Evolutionary conservation across 2,888 invertebrate genomes (phyloP).

Genomic region (Mamestra brassicae): DNA sequence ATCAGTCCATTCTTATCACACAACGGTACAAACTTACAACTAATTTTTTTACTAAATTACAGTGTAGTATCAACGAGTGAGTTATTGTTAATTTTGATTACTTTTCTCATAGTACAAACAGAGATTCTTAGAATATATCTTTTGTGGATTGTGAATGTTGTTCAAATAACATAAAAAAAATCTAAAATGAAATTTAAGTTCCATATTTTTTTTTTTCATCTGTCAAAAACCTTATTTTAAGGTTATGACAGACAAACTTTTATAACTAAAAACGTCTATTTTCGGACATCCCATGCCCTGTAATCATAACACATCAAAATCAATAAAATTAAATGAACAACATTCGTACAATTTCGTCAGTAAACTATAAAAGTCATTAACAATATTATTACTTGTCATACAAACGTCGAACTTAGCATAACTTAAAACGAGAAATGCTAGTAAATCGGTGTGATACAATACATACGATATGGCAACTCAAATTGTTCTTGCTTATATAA

Average conservation of each 20-base stretch:
- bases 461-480: conserved; percentile 70
- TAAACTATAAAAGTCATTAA: conserved; percentile 48
- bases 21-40: conserved; percentile 44
- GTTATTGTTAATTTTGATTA: conserved; percentile 45
- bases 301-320: not conserved
- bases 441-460: conserved; percentile 34
- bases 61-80: conserved; percentile 65
- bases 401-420: conserved; percentile 29
- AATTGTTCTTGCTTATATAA: conserved; percentile 44
- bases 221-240: too few relatives aligned
- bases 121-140: conserved; percentile 59
- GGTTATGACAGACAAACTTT: too few relatives aligned
- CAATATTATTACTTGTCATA: conserved; percentile 39
- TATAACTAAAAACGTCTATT: too few relatives aligned
- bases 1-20: conserved; percentile 27
- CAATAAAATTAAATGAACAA: conserved; percentile 42
- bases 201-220: too few relatives aligned
- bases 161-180: conserved; percentile 26
- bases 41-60: conserved; percentile 48
- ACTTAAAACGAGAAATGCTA: conserved; percentile 62
- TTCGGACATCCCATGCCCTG: too few relatives aligned
- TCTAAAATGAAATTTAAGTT: too few relatives aligned
- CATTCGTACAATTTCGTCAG: conserved; percentile 36
- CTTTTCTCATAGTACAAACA: conserved; percentile 34
- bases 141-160: conserved; percentile 40